Conservation (phyloP, 35 echinoderm and acorn worm genomes). For the Apostichopus californicus region DNA sequence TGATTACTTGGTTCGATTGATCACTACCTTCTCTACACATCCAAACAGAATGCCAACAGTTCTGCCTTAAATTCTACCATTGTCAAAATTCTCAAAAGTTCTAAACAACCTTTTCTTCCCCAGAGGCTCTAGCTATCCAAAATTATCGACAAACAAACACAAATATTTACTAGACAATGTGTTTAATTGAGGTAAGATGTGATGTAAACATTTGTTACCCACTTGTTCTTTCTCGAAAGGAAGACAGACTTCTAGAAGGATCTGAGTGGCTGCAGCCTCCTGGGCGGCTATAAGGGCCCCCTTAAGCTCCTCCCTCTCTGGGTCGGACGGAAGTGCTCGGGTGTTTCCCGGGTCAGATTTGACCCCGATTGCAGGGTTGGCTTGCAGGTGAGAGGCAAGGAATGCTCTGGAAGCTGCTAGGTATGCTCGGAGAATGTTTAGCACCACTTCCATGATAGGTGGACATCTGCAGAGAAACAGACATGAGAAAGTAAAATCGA, state of each 20-base stretch:
- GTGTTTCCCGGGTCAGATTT: constrained; percentile 57
- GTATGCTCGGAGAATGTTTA: constrained; percentile 90
- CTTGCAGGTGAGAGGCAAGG: constrained; percentile 80
- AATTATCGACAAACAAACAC: too few species aligned
- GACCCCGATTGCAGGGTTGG: constrained; percentile 61
- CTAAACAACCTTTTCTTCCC: too few species aligned
- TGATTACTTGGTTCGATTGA: too few species aligned
- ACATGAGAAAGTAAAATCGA: too few species aligned
- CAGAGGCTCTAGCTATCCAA: too few species aligned
- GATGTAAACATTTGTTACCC: not conserved
- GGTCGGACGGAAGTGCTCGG: constrained; percentile 65
- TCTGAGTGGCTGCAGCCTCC: constrained; percentile 90
- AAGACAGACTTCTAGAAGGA: constrained; percentile 88
- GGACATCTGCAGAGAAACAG: constrained; percentile 62
- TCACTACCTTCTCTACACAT: too few species aligned
- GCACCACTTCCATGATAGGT: constrained; percentile 82
- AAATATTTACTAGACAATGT: too few species aligned
- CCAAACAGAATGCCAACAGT: too few species aligned
- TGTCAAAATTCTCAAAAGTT: too few species aligned
- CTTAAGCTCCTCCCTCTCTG: constrained; percentile 90
- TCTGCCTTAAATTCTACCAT: too few species aligned
- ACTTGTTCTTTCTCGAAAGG: constrained; percentile 95
- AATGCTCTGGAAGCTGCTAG: constrained; percentile 92
- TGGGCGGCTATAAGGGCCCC: constrained; percentile 87
- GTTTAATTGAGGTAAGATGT: too few species aligned